These are phyloP conservation scores for Apotomis capreana DNA, from an alignment of 2,888 invertebrate species.

Conservation along the genomic window DNA sequence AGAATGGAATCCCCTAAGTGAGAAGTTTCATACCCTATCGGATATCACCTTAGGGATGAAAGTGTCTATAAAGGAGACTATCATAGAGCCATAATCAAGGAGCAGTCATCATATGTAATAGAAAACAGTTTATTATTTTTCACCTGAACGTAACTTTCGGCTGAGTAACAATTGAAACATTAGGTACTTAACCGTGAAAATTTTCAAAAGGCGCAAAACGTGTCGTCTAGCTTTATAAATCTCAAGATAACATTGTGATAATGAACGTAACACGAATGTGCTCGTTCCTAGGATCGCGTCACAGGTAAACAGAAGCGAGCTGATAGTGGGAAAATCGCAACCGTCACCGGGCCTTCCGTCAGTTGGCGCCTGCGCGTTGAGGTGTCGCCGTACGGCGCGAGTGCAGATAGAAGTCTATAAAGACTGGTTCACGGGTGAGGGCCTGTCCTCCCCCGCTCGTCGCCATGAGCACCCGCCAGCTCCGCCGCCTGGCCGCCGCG, in stretches of 20 bases:
- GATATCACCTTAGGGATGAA: too few relatives aligned
- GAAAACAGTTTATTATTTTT: too few relatives aligned
- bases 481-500: slow-evolving; percentile 64
- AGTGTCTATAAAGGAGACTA: too few relatives aligned
- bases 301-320: slow-evolving; percentile 57
- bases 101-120: too few relatives aligned
- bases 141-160: background rate
- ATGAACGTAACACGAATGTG: slow-evolving; percentile 30
- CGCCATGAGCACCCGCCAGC: slow-evolving; percentile 72
- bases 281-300: slow-evolving; percentile 23
- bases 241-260: slow-evolving; percentile 34
- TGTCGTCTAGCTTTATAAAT: slow-evolving; percentile 8
- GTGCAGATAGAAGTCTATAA: slow-evolving; percentile 49
- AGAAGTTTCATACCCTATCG: too few relatives aligned
- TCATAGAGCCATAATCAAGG: too few relatives aligned
- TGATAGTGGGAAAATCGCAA: slow-evolving; percentile 59
- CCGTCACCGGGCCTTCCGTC: slow-evolving; percentile 50
- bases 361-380: slow-evolving; percentile 76
- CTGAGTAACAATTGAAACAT: background rate
- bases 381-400: slow-evolving; percentile 58
- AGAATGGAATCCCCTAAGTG: too few relatives aligned
- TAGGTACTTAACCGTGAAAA: background rate
- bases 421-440: slow-evolving; percentile 9
- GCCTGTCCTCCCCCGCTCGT: slow-evolving; percentile 46
- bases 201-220: background rate